Conservation (phyloP, 2,797 vertebrate species). For the Microhierax caerulescens region DNA sequence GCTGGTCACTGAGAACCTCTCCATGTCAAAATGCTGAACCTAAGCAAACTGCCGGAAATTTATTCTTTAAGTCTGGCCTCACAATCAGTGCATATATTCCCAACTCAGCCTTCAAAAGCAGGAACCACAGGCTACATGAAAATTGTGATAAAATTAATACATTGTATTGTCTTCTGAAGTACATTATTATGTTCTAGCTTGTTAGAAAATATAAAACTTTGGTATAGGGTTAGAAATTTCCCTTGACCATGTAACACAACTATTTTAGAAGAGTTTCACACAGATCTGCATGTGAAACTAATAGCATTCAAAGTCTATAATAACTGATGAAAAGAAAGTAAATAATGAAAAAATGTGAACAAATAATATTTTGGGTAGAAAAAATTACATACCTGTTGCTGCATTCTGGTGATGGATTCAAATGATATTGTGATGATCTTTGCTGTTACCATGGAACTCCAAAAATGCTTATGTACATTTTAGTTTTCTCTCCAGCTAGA, state of each 20-base stretch:
- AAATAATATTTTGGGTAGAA: not conserved
- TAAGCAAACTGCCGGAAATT: not conserved
- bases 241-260: not conserved
- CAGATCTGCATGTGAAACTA: not conserved
- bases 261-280: not conserved
- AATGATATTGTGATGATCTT: not conserved
- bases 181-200: not conserved
- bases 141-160: not conserved
- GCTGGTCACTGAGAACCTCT: not conserved
- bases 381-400: not conserved
- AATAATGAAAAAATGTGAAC: not conserved
- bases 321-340: not conserved
- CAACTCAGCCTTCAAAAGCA: not conserved
- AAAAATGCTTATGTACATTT: not conserved
- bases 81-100: not conserved
- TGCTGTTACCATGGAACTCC: not conserved
- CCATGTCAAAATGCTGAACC: not conserved
- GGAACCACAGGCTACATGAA: not conserved
- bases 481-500: not conserved
- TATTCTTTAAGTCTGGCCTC: not conserved
- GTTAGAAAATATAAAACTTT: not conserved
- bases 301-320: not conserved
- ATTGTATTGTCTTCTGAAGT: not conserved
- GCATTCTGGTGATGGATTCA: not conserved
- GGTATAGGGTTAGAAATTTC: not conserved